A percentile compares a stretch with the other conserved stretches of the same genome.
Conservation (phyloP, 2,113 vertebrate species). For the Heterocephalus glaber region DNA sequence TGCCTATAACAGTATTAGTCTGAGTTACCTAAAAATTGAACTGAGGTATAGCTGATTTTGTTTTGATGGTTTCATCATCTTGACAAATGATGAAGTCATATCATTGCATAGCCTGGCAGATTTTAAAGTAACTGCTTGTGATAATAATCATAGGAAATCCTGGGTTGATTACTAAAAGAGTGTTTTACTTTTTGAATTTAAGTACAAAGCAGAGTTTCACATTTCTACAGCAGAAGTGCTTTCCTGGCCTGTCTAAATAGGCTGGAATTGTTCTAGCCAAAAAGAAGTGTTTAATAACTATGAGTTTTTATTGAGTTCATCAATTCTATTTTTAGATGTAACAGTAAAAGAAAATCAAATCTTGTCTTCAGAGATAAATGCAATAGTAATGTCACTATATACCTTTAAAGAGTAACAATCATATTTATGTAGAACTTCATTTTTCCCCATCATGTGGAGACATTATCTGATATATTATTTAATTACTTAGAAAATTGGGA, state of each 20-base stretch:
- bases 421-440: neutral
- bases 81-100: slow-evolving; percentile 21
- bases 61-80: slow-evolving; percentile 43
- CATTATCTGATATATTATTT: slow-evolving; percentile 34
- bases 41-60: neutral
- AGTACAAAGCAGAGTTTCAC: slow-evolving; percentile 22
- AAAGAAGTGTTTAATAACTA: slow-evolving; percentile 34
- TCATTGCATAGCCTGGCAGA: neutral
- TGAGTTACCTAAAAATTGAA: neutral
- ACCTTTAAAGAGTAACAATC: neutral
- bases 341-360: slow-evolving; percentile 49
- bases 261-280: slow-evolving; percentile 33
- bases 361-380: slow-evolving; percentile 14
- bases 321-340: slow-evolving; percentile 58
- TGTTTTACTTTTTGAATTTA: slow-evolving; percentile 52
- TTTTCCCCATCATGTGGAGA: neutral
- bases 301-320: slow-evolving; percentile 45
- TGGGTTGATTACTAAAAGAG: neutral
- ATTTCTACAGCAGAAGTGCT: neutral
- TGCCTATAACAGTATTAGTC: neutral
- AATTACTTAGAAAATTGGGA: slow-evolving; percentile 34
- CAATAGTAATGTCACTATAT: neutral
- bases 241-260: neutral
- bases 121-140: slow-evolving; percentile 8
- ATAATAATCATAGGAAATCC: slow-evolving; percentile 35